Conservation (phyloP, 2,797 vertebrate species). For the Passerculus sandwichensis region DNA sequence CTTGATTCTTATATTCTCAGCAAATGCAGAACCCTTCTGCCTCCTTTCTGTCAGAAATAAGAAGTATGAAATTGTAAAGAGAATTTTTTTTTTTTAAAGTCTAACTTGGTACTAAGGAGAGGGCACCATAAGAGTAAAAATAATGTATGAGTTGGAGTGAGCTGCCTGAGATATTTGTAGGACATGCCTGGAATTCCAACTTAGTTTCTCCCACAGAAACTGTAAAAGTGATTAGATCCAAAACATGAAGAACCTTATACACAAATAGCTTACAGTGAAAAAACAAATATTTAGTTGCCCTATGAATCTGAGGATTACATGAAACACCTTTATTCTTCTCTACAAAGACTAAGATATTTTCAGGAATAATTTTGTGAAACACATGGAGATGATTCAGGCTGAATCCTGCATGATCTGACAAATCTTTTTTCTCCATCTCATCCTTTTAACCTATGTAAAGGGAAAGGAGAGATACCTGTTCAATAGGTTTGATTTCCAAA, state of each 20-base stretch:
- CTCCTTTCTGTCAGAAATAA: slow-evolving; percentile 46
- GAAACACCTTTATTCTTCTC: neutral
- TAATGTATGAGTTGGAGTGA: neutral
- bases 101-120: slow-evolving; percentile 14
- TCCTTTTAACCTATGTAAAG: neutral
- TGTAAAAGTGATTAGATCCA: neutral
- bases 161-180: neutral
- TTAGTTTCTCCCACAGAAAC: neutral
- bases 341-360: neutral
- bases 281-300: neutral
- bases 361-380: neutral
- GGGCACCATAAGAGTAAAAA: slow-evolving; percentile 30
- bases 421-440: neutral
- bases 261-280: neutral
- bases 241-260: neutral
- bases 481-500: neutral
- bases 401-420: neutral
- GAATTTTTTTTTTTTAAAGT: neutral
- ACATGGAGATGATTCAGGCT: neutral
- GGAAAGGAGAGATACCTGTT: neutral
- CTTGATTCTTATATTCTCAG: slow-evolving; percentile 4
- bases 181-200: slow-evolving; percentile 30
- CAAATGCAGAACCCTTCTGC: slow-evolving; percentile 20
- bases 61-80: neutral
- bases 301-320: neutral